A percentile compares a stretch with the other conserved stretches of the same genome.
Conservation (phyloP, 1,140 invertebrate species). For the Tetragonula clypearis region DNA sequence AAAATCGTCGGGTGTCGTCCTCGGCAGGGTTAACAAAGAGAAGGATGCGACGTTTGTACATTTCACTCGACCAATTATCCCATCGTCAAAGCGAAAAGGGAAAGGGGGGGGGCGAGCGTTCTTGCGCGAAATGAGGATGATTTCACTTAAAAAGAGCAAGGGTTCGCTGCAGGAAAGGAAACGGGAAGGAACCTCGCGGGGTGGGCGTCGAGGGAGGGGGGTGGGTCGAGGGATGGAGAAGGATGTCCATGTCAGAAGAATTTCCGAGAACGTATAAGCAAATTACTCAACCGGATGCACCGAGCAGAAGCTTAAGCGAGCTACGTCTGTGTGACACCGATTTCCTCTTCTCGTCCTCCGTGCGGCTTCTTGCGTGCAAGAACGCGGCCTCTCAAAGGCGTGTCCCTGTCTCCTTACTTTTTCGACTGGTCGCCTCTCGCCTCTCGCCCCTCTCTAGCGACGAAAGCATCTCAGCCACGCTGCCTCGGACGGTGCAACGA, state of each 20-base stretch:
- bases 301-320: constrained; percentile 45
- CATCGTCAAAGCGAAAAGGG: neutral
- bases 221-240: neutral
- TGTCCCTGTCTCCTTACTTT: constrained; percentile 20
- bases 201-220: no score
- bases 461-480: constrained; percentile 26
- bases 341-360: neutral
- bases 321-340: constrained; percentile 45
- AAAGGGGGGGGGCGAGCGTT: neutral
- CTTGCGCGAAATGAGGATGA: neutral
- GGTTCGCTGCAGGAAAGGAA: neutral
- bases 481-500: constrained; percentile 24
- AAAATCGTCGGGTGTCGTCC: no score
- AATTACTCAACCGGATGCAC: constrained; percentile 61
- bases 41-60: neutral
- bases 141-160: neutral
- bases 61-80: neutral
- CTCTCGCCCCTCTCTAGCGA: neutral
- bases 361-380: constrained; percentile 5
- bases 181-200: neutral
- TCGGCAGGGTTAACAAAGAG: no score
- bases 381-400: constrained; percentile 12
- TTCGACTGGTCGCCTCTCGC: neutral
- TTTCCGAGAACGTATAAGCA: constrained; percentile 58
- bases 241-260: constrained; percentile 38